Evolutionary conservation across 2,888 invertebrate species (phyloP).

Genomic region (Pyrrhia umbra): DNA sequence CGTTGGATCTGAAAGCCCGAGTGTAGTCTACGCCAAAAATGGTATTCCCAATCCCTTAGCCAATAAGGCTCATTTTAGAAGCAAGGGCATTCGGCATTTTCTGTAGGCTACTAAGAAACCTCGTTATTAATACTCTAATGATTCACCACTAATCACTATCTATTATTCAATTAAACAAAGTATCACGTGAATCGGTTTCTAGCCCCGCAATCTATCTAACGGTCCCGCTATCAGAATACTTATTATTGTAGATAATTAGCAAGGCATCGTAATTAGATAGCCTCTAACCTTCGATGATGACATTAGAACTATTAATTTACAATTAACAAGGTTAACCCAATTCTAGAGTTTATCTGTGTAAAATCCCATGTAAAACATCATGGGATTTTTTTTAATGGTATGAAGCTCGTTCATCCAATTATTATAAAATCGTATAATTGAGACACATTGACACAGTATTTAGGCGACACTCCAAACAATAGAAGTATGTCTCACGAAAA

Average conservation of each 20-base stretch:
- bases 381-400: too few species aligned
- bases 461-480: too few species aligned
- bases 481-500: too few species aligned
- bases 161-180: conserved; percentile 19
- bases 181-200: conserved; percentile 20
- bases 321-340: conserved; percentile 44
- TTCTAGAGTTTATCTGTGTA: conserved; percentile 14
- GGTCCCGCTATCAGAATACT: conserved; percentile 35
- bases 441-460: too few species aligned
- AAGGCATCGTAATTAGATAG: conserved; percentile 36
- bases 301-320: conserved; percentile 29
- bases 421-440: too few species aligned
- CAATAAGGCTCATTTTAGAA: background rate
- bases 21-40: background rate
- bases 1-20: background rate
- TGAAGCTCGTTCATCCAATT: too few species aligned
- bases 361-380: too few species aligned
- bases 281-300: conserved; percentile 38
- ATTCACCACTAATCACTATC: conserved; percentile 28
- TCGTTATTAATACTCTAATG: conserved; percentile 26
- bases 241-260: conserved; percentile 42
- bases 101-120: background rate
- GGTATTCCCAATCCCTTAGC: background rate
- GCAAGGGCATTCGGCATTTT: background rate
- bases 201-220: conserved; percentile 12